Evolutionary conservation across 2,888 invertebrate species (phyloP).

Genomic region (Nemoura dubitans): DNA sequence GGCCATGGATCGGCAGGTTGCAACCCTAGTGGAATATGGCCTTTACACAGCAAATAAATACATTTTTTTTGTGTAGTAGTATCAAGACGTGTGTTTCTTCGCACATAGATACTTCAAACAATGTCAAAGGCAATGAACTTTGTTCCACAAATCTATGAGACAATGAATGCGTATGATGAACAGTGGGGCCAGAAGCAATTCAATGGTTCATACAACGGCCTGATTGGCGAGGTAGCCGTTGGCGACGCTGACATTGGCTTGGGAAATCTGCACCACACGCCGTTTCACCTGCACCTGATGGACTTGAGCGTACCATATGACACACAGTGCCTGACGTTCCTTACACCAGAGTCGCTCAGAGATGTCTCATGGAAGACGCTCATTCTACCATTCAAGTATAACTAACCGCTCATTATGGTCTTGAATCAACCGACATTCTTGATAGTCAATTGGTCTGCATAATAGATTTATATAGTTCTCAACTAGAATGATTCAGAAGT

Average conservation of each 20-base stretch:
- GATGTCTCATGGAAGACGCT: slow-evolving; percentile 88
- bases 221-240: slow-evolving; percentile 66
- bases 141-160: slow-evolving; percentile 72
- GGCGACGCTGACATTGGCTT: slow-evolving; percentile 77
- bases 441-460: no score
- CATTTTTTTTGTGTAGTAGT: no score
- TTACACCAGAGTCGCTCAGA: slow-evolving; percentile 81
- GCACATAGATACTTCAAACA: slow-evolving; percentile 74
- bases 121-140: slow-evolving; percentile 78
- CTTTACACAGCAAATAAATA: no score
- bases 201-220: slow-evolving; percentile 75
- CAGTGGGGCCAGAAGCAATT: slow-evolving; percentile 73
- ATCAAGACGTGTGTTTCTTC: no score
- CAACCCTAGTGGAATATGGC: no score
- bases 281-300: slow-evolving; percentile 71
- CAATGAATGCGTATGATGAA: slow-evolving; percentile 67
- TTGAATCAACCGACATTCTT: slow-evolving; percentile 9
- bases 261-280: slow-evolving; percentile 80
- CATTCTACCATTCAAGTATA: slow-evolving; percentile 82
- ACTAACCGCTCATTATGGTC: no score
- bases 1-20: no score
- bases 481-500: no score
- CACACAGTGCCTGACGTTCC: slow-evolving; percentile 84
- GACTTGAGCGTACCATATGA: slow-evolving; percentile 82
- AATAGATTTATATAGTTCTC: no score